Evolutionary conservation across 2,888 invertebrate species (phyloP), one percentile per base, ranked within the genome.

Genomic region (Tenthredo mesomela): DNA sequence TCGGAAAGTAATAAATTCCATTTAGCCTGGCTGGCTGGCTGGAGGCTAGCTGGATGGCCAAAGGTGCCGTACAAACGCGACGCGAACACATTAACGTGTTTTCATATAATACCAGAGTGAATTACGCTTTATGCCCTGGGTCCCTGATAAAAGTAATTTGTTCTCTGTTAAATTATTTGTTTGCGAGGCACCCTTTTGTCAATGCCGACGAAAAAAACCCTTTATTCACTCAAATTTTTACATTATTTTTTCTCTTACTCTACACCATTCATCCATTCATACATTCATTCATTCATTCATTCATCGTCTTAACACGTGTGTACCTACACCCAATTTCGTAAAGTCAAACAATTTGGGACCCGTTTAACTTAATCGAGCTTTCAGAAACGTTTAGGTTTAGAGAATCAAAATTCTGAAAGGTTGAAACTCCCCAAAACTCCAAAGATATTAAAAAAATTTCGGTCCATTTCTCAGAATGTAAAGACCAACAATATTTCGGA

Each of bases 1-100:
- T 80, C 61, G 18, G 80, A 80, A 80, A 80, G 80, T 80, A 82
- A 82, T 82, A 82, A 82, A 82, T 82, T 82, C 82, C 82, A 82
- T 82, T 82, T 82, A 82, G 82, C 80, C 80, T 40, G 61, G 80
- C 50, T 29, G 61, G 80, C 50, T 29, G 50, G 47, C 43, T 77
- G 15, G 2, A 67, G 67, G 67, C 67, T 18, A 33, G 67, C 61
- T n/a, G 61, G 67, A 67, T 47, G 47, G 29, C 65, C 82, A 33
- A 43, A 70, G 47, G 67, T 82, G 47, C 65, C 67, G 67, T 82
- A 82, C 82, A 82, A 47, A 82, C 65, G 65, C 43, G 43, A 70
- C 43, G 82, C 82, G 25, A 82, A 70, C 65, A 70, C 82, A 82
- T 82, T 70, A 82, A 82, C 65, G 43, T 82, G 70, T 82, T 70